Evolutionary conservation across 2,797 vertebrate genomes (phyloP).

Genomic region (Rhinophrynus dorsalis): DNA sequence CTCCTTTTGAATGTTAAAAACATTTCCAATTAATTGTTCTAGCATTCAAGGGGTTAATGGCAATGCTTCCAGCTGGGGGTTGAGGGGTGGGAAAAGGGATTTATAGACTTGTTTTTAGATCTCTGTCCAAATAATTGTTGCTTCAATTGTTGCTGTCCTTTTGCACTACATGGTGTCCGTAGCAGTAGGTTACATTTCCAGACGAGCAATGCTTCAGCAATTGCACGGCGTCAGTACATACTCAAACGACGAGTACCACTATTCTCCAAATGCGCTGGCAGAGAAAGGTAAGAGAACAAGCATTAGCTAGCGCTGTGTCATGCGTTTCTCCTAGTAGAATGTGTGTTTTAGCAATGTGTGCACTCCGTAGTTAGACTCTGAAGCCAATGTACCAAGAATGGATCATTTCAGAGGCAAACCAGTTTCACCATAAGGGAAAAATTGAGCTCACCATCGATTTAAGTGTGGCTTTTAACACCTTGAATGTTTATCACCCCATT

Average conservation of each 20-base stretch:
- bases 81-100: background rate
- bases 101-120: constrained; percentile 25
- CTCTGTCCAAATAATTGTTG: constrained; percentile 41
- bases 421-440: too few species aligned
- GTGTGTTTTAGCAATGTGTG: constrained; percentile 6
- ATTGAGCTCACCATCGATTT: too few species aligned
- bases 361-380: background rate
- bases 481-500: too few species aligned
- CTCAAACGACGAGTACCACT: constrained; percentile 79
- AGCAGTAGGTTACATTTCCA: constrained; percentile 79
- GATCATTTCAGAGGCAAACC: too few species aligned
- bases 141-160: constrained; percentile 57
- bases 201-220: constrained; percentile 87
- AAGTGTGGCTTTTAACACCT: too few species aligned
- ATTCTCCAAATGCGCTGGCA: constrained; percentile 70
- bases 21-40: too few species aligned
- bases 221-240: constrained; percentile 84
- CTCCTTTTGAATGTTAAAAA: too few species aligned
- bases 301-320: background rate
- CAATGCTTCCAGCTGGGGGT: too few species aligned
- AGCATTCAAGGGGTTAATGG: too few species aligned
- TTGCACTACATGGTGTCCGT: constrained; percentile 50
- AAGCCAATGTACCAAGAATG: too few species aligned
- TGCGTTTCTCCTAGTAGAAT: background rate
- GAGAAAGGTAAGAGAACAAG: constrained; percentile 78